phyloP scores from a whole-genome alignment of 2,797 vertebrate genomes.

The Pipistrellus pygmaeus region DNA sequence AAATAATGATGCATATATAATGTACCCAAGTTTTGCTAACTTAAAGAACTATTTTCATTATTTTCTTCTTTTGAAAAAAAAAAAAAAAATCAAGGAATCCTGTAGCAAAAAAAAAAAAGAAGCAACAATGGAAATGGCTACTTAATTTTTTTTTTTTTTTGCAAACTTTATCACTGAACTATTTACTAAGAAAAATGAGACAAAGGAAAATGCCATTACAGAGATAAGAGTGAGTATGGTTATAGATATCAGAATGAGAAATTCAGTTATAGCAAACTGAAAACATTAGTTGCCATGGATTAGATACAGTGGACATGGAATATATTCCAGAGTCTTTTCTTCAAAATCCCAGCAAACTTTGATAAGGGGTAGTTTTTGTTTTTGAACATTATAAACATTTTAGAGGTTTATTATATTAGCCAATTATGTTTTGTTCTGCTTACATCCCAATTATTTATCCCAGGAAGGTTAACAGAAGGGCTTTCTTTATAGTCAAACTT shows the following conservation, averaged over 20 bases:
- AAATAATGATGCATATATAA: neutral
- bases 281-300: neutral
- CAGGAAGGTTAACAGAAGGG: conserved; percentile 19
- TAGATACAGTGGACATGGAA: neutral
- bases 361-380: neutral
- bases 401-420: neutral
- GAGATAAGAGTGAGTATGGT: neutral
- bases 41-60: neutral
- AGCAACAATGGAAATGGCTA: neutral
- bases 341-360: neutral
- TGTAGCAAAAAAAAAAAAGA: conserved; percentile 43
- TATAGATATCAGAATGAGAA: neutral
- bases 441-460: conserved; percentile 44
- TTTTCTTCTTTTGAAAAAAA: neutral
- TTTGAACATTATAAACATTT: conserved; percentile 16
- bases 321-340: neutral
- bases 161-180: neutral
- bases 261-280: neutral
- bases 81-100: neutral
- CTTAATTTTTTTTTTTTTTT: neutral
- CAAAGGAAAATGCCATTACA: neutral
- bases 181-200: conserved; percentile 3
- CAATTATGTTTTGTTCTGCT: neutral
- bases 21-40: neutral
- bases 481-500: neutral